Evolutionary conservation across 2,797 vertebrate species (phyloP).

Genomic region (Australoheros facetus): DNA sequence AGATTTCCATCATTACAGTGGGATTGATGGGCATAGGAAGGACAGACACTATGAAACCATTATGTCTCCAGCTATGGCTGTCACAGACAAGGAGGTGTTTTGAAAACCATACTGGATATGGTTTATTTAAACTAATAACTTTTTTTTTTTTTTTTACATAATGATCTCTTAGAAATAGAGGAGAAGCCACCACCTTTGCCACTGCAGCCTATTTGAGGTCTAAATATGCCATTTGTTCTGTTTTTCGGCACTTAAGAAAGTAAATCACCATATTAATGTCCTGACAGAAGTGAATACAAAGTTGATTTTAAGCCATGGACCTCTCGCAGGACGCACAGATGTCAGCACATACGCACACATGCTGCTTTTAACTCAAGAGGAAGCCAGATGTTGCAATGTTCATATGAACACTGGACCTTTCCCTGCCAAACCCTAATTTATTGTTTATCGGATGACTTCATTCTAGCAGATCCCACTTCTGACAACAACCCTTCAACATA

Average conservation of each 20-base stretch:
- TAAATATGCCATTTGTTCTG: neutral
- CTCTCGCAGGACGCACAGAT: slow-evolving; percentile 8
- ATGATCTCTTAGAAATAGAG: neutral
- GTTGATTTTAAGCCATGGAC: slow-evolving; percentile 34
- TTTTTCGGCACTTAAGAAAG: slow-evolving; percentile 14
- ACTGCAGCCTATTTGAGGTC: neutral
- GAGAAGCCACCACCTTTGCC: neutral
- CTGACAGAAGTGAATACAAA: neutral
- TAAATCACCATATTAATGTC: neutral
- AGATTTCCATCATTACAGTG: neutral
- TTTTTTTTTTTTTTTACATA: neutral
- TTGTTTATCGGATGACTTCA: slow-evolving; percentile 67
- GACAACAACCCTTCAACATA: slow-evolving; percentile 29
- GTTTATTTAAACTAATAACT: neutral
- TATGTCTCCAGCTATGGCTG: neutral
- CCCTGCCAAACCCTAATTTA: slow-evolving; percentile 55
- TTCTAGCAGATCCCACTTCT: slow-evolving; percentile 48
- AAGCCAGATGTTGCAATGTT: slow-evolving; percentile 66
- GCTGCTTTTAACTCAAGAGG: slow-evolving; percentile 26
- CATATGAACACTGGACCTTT: slow-evolving; percentile 35
- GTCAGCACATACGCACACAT: slow-evolving; percentile 18
- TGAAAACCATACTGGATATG: neutral
- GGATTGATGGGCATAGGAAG: neutral
- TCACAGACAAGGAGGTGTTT: neutral
- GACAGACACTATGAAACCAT: neutral